Conservation (phyloP, 2,888 invertebrate species). For the Scrobipalpa atriplicella region DNA sequence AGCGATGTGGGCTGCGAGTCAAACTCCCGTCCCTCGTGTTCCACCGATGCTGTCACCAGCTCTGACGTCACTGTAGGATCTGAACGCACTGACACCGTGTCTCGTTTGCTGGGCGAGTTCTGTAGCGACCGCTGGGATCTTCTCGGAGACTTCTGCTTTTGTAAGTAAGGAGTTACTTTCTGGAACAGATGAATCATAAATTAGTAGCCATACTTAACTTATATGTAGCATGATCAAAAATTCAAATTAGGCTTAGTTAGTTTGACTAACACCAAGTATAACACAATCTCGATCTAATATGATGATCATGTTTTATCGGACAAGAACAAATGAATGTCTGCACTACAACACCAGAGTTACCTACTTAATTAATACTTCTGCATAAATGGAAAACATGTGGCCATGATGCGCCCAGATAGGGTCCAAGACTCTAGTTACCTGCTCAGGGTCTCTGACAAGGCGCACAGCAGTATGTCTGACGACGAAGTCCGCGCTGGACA, state of each 20-base stretch:
- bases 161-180: conserved; percentile 50
- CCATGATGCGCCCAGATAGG: conserved; percentile 61
- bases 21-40: conserved; percentile 46
- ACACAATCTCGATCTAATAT: too few relatives aligned
- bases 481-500: conserved; percentile 69
- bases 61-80: conserved; percentile 71
- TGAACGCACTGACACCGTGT: conserved; percentile 59
- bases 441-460: conserved; percentile 61
- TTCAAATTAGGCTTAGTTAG: not conserved
- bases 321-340: too few relatives aligned
- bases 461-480: conserved; percentile 60
- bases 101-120: conserved; percentile 58
- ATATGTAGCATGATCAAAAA: too few relatives aligned
- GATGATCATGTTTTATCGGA: too few relatives aligned
- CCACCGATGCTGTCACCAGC: conserved; percentile 66
- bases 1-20: conserved; percentile 62
- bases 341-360: too few relatives aligned
- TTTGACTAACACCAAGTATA: too few relatives aligned
- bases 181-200: conserved; percentile 39
- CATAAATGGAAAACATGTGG: too few relatives aligned
- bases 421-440: conserved; percentile 42
- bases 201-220: too few relatives aligned
- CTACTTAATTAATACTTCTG: too few relatives aligned
- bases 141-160: conserved; percentile 46
- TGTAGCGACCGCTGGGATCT: conserved; percentile 49